Evolutionary conservation across 2,797 vertebrate genomes (phyloP).

Genomic region (Eospalax fontanierii): DNA sequence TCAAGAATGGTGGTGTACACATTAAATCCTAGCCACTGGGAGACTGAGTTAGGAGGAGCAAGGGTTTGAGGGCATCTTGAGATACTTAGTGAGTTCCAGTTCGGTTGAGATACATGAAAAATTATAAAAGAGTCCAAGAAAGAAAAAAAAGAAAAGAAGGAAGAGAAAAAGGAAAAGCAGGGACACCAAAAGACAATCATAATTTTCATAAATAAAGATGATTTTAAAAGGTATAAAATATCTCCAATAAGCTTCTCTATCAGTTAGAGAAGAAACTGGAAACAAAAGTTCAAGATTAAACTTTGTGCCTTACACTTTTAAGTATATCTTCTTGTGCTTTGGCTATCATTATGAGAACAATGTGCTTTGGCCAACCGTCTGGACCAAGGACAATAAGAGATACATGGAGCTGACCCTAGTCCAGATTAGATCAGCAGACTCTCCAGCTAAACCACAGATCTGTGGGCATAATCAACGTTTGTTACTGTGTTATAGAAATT

Average conservation of each 20-base stretch:
- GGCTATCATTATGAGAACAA: not conserved
- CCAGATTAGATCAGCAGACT: not conserved
- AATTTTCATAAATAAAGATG: conserved; percentile 25
- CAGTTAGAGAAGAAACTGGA: conserved; percentile 7
- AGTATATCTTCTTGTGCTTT: not conserved
- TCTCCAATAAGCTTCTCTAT: not conserved
- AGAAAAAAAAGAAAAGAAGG: too few relatives aligned
- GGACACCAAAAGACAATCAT: conserved; percentile 2
- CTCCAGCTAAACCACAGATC: not conserved
- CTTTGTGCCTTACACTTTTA: conserved; percentile 8
- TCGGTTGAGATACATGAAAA: not conserved
- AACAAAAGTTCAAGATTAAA: conserved; percentile 27
- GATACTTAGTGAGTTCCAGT: not conserved
- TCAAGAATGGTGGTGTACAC: not conserved
- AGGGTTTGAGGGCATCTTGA: not conserved
- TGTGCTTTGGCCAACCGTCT: not conserved
- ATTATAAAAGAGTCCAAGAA: too few relatives aligned
- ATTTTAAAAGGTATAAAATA: conserved; percentile 20
- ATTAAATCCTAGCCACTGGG: not conserved
- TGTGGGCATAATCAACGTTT: conserved; percentile 7
- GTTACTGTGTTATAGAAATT: not conserved
- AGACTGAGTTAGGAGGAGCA: not conserved
- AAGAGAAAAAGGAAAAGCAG: not conserved
- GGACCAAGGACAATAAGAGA: conserved; percentile 1
- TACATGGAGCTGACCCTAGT: not conserved